Percentiles rank a stretch among this genome's conserved stretches.
Evolutionary conservation across 2,797 vertebrate genomes (phyloP).

Genomic region (Gallinago solitaria): DNA sequence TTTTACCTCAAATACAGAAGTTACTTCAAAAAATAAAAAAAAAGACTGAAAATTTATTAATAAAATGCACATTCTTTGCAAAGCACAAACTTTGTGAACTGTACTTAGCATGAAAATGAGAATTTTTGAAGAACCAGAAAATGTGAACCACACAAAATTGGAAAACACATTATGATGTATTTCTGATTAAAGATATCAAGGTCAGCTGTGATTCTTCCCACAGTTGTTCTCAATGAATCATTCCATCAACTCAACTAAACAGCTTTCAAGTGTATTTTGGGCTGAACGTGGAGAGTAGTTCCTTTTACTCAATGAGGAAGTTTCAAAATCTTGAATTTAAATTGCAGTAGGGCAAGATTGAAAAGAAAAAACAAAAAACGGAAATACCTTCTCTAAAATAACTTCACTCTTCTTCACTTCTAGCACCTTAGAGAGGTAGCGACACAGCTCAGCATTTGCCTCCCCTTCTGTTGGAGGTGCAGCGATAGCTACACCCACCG

Average conservation of each 20-base stretch:
- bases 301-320: not conserved
- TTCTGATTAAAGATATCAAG: not conserved
- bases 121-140: not conserved
- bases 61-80: not conserved
- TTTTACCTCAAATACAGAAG: not conserved
- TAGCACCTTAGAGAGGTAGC: conserved; percentile 88
- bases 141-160: not conserved
- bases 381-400: conserved; percentile 85
- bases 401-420: conserved; percentile 87
- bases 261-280: not conserved
- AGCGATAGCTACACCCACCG: conserved; percentile 87
- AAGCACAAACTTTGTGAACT: not conserved
- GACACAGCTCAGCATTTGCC: conserved; percentile 89
- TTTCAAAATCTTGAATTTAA: not conserved
- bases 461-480: conserved; percentile 92
- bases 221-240: not conserved
- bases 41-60: not conserved
- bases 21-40: not conserved
- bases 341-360: not conserved
- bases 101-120: not conserved
- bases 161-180: not conserved
- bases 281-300: not conserved
- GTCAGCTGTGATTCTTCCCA: not conserved
- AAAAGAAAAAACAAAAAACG: not conserved
- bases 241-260: not conserved